Evolutionary conservation across 2,888 invertebrate species (phyloP), one percentile per base, ranked within the genome.

Genomic region (Trichogramma dendrolimi): DNA sequence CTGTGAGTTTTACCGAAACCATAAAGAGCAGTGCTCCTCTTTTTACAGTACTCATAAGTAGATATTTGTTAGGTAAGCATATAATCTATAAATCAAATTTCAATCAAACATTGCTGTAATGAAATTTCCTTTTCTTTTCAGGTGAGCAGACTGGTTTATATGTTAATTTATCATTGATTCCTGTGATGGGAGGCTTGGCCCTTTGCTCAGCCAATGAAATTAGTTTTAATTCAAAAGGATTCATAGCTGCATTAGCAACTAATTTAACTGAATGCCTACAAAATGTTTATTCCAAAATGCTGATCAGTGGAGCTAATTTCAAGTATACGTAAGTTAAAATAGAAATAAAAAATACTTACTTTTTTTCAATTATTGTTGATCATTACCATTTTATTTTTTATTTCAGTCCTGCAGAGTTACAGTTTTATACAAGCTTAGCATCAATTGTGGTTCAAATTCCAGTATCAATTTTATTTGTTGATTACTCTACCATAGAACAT

Each of bases 1-100:
- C 90, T 64, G 89, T 90, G 60, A 90, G 89, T 77, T 91, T 91
- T 76, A 90, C 90, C 52, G 90, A 90, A 79, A 90, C 90, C 10
- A 87, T 91, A 53, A 91, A 91, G 77, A 89, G 89, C 78, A 89
- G 90, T 43, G 90, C 90, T 14, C 91, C 91, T 47, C 81, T 90
- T 58, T 90, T 90, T 77, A 91, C 91, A 48, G 90, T 91, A 61
- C 76, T 89, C 65, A 88, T 91, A 71, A 87, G 89, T 55, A 83
- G 86, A 77, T 81, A 83, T 76, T 79, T 86, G 70, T 79, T 86
- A 75, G 85, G 86, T 85, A 79, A 79, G 71, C 38, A 40, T 51
- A 42, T 38, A 5, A 48, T 41, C 47, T 51, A 53, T 6, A 6
- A 55, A 8, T 4, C 8, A 49, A 27, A 39, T 42, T 51, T 52